Percentiles rank a stretch among this genome's conserved stretches.
Conservation (phyloP, 2,888 invertebrate genomes). For the Pachliopta kotzebuea region DNA sequence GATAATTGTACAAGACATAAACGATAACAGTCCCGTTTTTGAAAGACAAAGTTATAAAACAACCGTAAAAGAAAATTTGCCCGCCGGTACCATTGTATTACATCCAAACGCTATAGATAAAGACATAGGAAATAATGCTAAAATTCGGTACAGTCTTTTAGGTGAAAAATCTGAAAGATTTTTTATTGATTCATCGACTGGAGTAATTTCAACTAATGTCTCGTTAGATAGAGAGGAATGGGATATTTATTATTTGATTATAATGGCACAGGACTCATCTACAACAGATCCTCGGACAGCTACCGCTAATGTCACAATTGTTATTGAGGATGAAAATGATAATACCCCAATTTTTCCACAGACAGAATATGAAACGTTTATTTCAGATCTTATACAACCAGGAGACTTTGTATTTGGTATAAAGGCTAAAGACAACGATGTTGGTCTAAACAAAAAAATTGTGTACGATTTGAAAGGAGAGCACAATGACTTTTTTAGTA, state of each 20-base stretch:
- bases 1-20: slow-evolving; percentile 95
- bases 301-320: slow-evolving; percentile 90
- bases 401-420: slow-evolving; percentile 96
- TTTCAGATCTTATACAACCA: slow-evolving; percentile 88
- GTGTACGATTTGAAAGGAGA: slow-evolving; percentile 88
- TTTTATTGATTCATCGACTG: slow-evolving; percentile 87
- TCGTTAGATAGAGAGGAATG: slow-evolving; percentile 90
- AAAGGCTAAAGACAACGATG: slow-evolving; percentile 91
- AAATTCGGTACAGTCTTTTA: slow-evolving; percentile 90
- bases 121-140: slow-evolving; percentile 92
- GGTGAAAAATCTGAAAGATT: slow-evolving; percentile 92
- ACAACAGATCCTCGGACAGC: slow-evolving; percentile 91
- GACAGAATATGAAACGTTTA: slow-evolving; percentile 87
- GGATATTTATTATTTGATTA: slow-evolving; percentile 87
- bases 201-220: slow-evolving; percentile 87
- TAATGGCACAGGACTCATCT: slow-evolving; percentile 94
- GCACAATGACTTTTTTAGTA: slow-evolving; percentile 87
- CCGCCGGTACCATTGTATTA: slow-evolving; percentile 88
- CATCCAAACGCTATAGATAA: slow-evolving; percentile 89
- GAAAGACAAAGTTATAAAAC: slow-evolving; percentile 89
- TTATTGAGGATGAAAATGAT: slow-evolving; percentile 91
- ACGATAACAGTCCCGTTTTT: slow-evolving; percentile 95
- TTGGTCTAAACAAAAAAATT: slow-evolving; percentile 90
- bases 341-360: slow-evolving; percentile 90
- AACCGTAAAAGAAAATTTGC: slow-evolving; percentile 90